Base-by-base conservation (phyloP, 2,888 invertebrate species). In the Xanthia togata region DNA sequence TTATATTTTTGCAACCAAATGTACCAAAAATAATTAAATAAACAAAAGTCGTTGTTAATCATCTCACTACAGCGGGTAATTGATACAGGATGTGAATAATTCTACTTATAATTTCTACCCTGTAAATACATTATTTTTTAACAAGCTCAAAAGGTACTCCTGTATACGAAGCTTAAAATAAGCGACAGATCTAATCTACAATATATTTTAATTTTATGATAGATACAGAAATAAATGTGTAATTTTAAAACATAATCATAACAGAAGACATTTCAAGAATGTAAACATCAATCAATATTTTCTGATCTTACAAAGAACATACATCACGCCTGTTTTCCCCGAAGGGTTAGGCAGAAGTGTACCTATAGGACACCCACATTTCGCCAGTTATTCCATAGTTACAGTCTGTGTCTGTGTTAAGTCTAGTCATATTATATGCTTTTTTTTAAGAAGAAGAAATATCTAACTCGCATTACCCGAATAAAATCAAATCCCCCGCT, bases 61-160 rank as follows among this genome's bases (percentile, higher is more conserved):
- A 68, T 78, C 57, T 81, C 78, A 87, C 83, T 87, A 84, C 77
- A 81, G 63, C 64, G 71, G 82, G 87, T 87, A 86, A 88, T 84
- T 82, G 1, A 64, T 81, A 82, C 75, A 85, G 59, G 50, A 41
- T 81, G 75, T 77, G 53, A 68, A 65, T 79, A 81, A 59, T 57
- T 70, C 76, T 82, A 84, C 70, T 55, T n/a, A 41, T 50, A 74
- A 35, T 70, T 35, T 82, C 73, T 76, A 82, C 86, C 84, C 86
- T 85, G 84, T 79, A 55, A 63, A 41, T 75, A 82, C 76, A 82
- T 70, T 76, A 71, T 77, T 87, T 74, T 84, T 88, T 85, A 76
- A 41, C 69, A 83, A 84, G 85, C 76, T 69, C 74, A 82, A 82
- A 67, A 38, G 41, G 14, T 59, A 65, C 85, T 83, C 79, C 85